Percentiles rank a stretch among this genome's conserved stretches.
Conservation (phyloP, 2,113 vertebrate genomes). For the Etheostoma spectabile region DNA sequence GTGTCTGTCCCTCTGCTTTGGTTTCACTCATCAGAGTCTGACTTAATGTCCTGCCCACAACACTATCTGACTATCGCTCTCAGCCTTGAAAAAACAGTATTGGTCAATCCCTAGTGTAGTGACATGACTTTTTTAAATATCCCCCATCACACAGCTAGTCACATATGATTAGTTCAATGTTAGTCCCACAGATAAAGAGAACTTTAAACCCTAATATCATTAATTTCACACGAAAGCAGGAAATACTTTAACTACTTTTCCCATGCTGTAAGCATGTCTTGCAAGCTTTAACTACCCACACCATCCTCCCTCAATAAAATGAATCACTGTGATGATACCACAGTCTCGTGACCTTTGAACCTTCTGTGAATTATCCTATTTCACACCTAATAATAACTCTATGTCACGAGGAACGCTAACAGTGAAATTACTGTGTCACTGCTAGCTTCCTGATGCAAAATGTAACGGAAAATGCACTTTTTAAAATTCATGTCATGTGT, state of each 20-base stretch:
- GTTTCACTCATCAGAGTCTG: too few relatives aligned
- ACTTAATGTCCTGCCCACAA: too few relatives aligned
- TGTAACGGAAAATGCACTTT: slow-evolving; percentile 4
- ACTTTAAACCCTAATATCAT: neutral
- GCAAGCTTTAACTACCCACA: slow-evolving; percentile 1
- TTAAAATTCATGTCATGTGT: slow-evolving; percentile 2
- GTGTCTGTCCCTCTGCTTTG: too few relatives aligned
- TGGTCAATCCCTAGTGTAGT: too few relatives aligned
- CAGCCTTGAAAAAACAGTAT: too few relatives aligned
- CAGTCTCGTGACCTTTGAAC: slow-evolving; percentile 25
- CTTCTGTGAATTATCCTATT: slow-evolving; percentile 18
- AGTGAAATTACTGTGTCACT: slow-evolving; percentile 41
- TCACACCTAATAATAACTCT: slow-evolving; percentile 27
- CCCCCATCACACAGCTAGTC: neutral
- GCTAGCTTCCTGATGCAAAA: slow-evolving; percentile 8
- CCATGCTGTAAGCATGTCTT: slow-evolving; percentile 47
- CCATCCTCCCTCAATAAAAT: slow-evolving; percentile 7
- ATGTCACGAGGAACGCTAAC: slow-evolving; percentile 13
- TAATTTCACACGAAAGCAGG: slow-evolving; percentile 29
- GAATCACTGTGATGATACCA: slow-evolving; percentile 37
- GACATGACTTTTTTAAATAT: neutral
- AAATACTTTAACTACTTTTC: slow-evolving; percentile 31
- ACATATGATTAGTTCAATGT: neutral
- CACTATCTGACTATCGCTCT: too few relatives aligned
- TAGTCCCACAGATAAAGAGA: neutral